Percentiles rank a stretch among this genome's conserved stretches.
Evolutionary conservation across 1,140 invertebrate species (phyloP).

Genomic region (Microplitis demolitor): DNA sequence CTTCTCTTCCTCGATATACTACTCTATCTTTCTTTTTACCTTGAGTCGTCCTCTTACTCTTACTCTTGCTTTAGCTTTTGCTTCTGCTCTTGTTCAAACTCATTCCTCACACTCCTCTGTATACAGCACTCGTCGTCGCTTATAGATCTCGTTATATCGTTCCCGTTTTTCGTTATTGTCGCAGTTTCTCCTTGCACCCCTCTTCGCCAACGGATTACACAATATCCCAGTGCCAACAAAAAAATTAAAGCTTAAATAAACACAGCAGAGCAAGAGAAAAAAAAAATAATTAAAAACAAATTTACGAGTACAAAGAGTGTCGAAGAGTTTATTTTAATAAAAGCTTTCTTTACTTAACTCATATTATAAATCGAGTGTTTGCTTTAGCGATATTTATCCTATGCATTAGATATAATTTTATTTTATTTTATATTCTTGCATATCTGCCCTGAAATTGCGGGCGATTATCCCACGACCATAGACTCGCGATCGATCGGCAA

Average conservation of each 20-base stretch:
- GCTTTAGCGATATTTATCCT: background rate
- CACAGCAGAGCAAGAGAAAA: background rate
- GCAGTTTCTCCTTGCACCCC: constrained; percentile 1
- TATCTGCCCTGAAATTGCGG: background rate
- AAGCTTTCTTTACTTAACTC: too few species aligned
- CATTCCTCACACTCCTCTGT: background rate
- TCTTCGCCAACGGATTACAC: background rate
- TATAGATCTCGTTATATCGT: constrained; percentile 28
- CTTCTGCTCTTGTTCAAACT: background rate
- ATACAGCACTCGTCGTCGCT: background rate
- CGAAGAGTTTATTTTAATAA: too few species aligned
- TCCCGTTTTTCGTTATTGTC: constrained; percentile 19
- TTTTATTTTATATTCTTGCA: background rate
- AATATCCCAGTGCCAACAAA: background rate
- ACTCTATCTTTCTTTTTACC: background rate
- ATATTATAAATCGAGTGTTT: background rate
- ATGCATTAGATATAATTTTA: background rate
- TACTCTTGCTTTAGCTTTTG: background rate
- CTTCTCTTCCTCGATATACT: background rate
- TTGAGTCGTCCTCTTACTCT: background rate
- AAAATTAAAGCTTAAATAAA: background rate
- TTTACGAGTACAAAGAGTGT: background rate
- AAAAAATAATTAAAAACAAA: background rate
- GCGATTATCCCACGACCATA: constrained; percentile 1
- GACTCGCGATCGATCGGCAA: constrained; percentile 8